Evolutionary conservation across 1,140 invertebrate genomes (phyloP).

Genomic region (Tetragnatha versicolor): DNA sequence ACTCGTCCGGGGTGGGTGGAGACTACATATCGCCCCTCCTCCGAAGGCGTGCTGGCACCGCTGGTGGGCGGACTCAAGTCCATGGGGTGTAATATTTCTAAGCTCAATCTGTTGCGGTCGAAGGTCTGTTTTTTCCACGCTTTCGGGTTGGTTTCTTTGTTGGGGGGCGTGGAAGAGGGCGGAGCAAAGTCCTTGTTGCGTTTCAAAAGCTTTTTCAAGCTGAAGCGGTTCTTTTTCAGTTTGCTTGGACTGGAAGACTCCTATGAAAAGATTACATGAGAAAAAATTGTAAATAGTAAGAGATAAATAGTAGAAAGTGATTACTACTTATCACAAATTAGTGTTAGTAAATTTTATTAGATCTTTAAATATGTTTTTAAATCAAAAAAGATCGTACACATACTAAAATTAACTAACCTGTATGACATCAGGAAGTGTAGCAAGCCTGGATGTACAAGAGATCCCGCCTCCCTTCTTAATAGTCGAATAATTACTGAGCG

Average conservation of each 20-base stretch:
- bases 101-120: conserved; percentile 53
- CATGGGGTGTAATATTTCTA: conserved; percentile 86
- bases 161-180: background rate
- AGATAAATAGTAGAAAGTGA: too few species aligned
- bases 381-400: too few species aligned
- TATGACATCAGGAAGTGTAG: conserved; percentile 19
- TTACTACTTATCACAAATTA: too few species aligned
- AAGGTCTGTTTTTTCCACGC: conserved; percentile 54
- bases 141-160: conserved; percentile 35
- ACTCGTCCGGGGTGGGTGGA: conserved; percentile 1
- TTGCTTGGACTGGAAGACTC: too few species aligned
- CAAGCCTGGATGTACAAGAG: conserved; percentile 7
- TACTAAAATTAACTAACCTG: too few species aligned
- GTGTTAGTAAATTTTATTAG: too few species aligned
- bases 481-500: background rate
- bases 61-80: conserved; percentile 68
- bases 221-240: conserved; percentile 74
- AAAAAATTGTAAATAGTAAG: too few species aligned
- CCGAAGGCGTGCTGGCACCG: background rate
- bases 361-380: too few species aligned
- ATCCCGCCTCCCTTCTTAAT: conserved; percentile 1
- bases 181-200: conserved; percentile 71
- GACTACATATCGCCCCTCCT: conserved; percentile 22
- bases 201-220: conserved; percentile 81
- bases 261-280: too few species aligned